phyloP scores from a whole-genome alignment of 2,888 invertebrate genomes.

The Dusona sp. region DNA sequence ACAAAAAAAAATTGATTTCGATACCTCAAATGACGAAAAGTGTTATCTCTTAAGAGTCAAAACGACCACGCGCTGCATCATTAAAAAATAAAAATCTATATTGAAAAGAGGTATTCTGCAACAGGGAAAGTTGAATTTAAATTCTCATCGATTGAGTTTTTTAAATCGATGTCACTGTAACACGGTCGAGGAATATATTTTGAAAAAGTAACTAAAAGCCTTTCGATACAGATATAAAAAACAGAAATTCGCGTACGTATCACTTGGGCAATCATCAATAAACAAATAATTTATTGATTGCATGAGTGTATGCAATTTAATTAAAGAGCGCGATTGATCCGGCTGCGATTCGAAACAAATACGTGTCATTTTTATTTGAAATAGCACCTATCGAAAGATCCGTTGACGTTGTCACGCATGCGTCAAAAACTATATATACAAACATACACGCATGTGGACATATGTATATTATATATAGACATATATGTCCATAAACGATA shows the following conservation, averaged over 20 bases:
- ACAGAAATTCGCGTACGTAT: background rate
- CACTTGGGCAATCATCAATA: background rate
- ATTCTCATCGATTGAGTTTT: constrained; percentile 7
- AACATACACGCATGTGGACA: background rate
- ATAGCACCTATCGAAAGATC: constrained; percentile 41
- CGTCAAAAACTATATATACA: constrained; percentile 44
- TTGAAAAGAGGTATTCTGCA: background rate
- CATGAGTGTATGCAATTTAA: background rate
- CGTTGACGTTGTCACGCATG: constrained; percentile 66
- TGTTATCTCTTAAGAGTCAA: too few relatives aligned
- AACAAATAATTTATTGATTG: constrained; percentile 8
- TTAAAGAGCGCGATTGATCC: background rate
- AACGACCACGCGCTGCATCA: background rate
- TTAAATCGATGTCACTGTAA: background rate
- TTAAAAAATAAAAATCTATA: background rate
- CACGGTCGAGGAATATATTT: background rate
- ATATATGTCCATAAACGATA: constrained; percentile 35
- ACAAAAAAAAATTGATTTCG: background rate
- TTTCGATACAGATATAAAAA: background rate
- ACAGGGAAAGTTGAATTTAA: constrained; percentile 10
- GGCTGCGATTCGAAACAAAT: constrained; percentile 15
- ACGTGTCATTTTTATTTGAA: constrained; percentile 25
- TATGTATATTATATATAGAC: background rate
- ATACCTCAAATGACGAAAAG: background rate
- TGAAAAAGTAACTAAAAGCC: background rate